Base-by-base conservation (phyloP, 2,888 invertebrate genomes). In the Craniophora ligustri region DNA sequence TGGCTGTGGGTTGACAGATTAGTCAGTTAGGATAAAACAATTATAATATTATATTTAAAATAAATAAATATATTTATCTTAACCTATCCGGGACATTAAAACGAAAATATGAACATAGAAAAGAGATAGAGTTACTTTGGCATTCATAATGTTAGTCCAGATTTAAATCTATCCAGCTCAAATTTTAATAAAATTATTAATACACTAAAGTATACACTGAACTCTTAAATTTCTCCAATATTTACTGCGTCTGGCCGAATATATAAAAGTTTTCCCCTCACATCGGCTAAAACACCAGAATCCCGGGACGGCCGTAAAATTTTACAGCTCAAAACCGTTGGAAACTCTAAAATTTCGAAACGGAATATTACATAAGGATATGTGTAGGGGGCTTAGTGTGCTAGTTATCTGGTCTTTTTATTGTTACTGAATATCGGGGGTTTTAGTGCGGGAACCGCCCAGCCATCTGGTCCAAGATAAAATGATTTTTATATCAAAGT, bases 301-400 rank as follows among this genome's bases (percentile, higher is more conserved):
- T 51, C 53, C 40, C 50, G 40, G 19, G 28, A 40, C 31, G 36
- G 31, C 51, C 74, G 60, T 79, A 76, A 81, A 79, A 79, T 81
- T 81, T 82, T 76, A 82, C 72, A 66, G 58, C 78, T 59, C 63
- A 59, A 73, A 78, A 72, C 78, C 68, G 61, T 59, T 60, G 61
- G 50, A 64, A 69, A 77, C 65, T 72, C 62, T 48, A 65, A 67
- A 72, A 69, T 64, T 65, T 71, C 58, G 34, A 68, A 56, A 51
- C 56, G 49, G 30, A 53, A 57, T 71, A 60, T 67, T 60, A 60
- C 55, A 36, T 50, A 55, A 51, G 47, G 53, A 46, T 59, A 35
- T 49, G 49, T 58, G 34, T 55, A 48, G n/a, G 28, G 48, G 66
- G 40, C 47, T 61, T 67, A 61, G 45, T 58, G 34, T 0, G 14